Evolutionary conservation across 1,140 invertebrate species (phyloP).

Genomic region (Drosophila takahashii): DNA sequence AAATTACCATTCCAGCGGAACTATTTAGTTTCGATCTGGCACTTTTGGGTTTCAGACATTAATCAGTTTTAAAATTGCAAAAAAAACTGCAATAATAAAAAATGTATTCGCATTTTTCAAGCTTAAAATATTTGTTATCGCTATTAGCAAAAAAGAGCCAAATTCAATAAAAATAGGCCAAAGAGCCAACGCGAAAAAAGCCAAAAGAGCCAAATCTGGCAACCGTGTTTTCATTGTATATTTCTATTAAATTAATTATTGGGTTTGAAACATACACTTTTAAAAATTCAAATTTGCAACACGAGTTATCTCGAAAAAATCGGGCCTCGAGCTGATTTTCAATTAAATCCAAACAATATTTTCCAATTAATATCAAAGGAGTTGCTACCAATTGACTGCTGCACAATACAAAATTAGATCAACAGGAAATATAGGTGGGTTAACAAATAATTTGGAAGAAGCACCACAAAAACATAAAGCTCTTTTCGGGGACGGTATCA

Average conservation of each 20-base stretch:
- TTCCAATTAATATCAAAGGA: background rate
- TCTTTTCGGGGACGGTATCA: conserved; percentile 2
- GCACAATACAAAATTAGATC: background rate
- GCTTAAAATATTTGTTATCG: no score
- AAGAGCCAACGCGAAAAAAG: no score
- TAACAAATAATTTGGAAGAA: conserved; percentile 47
- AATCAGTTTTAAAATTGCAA: no score
- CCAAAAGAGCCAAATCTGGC: no score
- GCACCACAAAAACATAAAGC: background rate
- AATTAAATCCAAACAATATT: background rate
- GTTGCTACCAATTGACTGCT: background rate
- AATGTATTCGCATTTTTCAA: no score
- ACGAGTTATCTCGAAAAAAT: background rate
- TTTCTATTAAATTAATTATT: background rate
- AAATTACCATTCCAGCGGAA: no score
- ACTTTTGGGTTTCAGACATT: no score
- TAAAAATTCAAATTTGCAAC: background rate
- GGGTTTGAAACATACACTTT: background rate
- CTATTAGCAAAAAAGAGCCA: no score
- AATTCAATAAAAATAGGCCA: no score
- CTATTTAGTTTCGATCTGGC: no score
- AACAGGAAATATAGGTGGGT: background rate
- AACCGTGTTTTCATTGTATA: no score
- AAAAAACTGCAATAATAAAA: no score
- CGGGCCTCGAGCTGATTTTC: background rate